Evolutionary conservation across 2,797 vertebrate species (phyloP), one percentile per base, ranked within the genome.

Genomic region (Pangasius sanitwongsei): DNA sequence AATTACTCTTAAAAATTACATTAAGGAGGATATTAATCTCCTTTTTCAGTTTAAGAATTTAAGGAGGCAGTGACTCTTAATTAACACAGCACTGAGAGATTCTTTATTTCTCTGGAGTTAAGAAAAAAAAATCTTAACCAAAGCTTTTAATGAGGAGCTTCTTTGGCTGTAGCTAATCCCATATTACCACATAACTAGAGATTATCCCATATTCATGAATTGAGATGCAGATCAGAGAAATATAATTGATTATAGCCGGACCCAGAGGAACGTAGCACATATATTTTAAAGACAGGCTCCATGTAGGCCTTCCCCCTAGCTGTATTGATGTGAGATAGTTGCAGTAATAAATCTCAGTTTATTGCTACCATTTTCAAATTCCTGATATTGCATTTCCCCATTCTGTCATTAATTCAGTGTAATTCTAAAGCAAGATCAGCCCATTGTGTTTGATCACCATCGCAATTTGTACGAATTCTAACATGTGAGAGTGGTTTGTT

Each of bases 161-260:
- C 28, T 72, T 50, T 37, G 67, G 48, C 31, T 85, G 11, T 85
- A 57, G 83, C 48, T 85, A 85, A 85, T 85, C 67, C 67, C 31
- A 28, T 57, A 55, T 85, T 85, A 53, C 48, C 28, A 23, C n/a
- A 1, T 80, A 82, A 86, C 18, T 41, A 16, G 53, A 88, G 70
- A 85, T 50, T 55, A 74, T 74, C n/a, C 48, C 28, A 12, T 77
- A 48, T 70, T 89, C 61, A 80, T 37, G 37, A 86, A 50, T 44
- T 55, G 50, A 72, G 34, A 85, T 85, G 44, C 88, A 82, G 67
- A 89, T 74, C 65, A 82, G 63, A 80, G 83, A 86, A 81, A 59
- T 86, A 25, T 34, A 48, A 67, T 18, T 69, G 63, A 50, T 85
- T 69, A 12, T 50, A 69, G 65, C 59, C 48, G 53, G 28, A 81